Conservation (phyloP, 2,888 invertebrate genomes). For the Agrotis clavis region DNA sequence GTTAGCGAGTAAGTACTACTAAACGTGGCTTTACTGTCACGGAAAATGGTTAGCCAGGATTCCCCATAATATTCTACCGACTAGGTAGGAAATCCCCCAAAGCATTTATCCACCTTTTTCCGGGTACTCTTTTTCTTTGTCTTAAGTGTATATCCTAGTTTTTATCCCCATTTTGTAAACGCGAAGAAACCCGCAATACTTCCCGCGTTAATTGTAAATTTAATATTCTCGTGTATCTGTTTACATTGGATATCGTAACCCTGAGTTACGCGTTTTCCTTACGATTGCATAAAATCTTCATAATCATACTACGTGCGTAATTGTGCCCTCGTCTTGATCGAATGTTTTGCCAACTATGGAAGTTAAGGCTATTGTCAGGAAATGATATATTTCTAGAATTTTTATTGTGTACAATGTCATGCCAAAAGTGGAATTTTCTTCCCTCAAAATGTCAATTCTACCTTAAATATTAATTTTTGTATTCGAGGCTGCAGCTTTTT, state of each 20-base stretch:
- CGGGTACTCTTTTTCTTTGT: no score
- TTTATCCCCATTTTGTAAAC: not conserved
- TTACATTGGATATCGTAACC: conserved; percentile 38
- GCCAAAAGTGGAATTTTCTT: no score
- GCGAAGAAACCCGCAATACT: not conserved
- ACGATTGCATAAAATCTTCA: conserved; percentile 45
- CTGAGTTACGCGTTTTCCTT: conserved; percentile 58
- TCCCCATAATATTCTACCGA: not conserved
- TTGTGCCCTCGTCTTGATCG: conserved; percentile 19
- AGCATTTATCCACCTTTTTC: not conserved
- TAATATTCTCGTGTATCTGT: conserved; percentile 15
- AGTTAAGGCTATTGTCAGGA: not conserved
- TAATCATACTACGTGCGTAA: conserved; percentile 16
- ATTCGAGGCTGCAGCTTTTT: no score
- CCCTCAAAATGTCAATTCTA: no score
- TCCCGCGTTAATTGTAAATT: conserved; percentile 3
- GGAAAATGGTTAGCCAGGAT: not conserved
- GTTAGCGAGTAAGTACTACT: no score
- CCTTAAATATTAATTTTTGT: no score
- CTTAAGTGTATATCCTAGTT: not conserved
- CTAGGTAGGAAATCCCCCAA: not conserved
- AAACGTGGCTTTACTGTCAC: no score
- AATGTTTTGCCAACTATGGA: conserved; percentile 9
- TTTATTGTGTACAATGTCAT: not conserved
- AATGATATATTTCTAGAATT: not conserved